These are phyloP conservation scores for Stenchaetothrips biformis DNA, from an alignment of 2,888 invertebrate species.

Conservation along the genomic window DNA sequence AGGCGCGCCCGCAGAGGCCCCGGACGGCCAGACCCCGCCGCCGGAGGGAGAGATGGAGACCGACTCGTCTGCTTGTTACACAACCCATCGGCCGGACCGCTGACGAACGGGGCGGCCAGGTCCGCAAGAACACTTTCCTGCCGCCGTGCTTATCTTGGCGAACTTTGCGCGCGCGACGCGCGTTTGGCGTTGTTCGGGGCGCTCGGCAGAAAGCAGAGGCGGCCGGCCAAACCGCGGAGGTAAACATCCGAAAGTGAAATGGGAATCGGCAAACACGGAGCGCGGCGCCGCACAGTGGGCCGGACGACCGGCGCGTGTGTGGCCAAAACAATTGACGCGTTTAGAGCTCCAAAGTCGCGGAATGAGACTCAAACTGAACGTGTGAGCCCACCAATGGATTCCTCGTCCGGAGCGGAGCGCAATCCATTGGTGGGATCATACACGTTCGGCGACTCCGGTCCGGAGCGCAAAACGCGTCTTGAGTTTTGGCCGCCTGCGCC, in stretches of 20 bases:
- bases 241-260: slow-evolving; percentile 11
- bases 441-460: no score
- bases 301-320: neutral
- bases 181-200: neutral
- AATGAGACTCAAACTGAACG: no score
- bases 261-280: neutral
- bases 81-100: neutral
- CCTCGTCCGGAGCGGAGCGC: no score
- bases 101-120: neutral
- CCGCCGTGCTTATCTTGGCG: neutral
- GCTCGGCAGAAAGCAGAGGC: neutral
- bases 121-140: neutral
- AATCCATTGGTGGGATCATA: no score
- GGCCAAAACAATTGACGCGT: no score
- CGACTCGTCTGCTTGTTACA: neutral
- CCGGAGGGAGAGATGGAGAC: slow-evolving; percentile 6
- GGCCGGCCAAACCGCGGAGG: neutral
- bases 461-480: no score
- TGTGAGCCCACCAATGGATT: no score
- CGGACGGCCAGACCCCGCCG: neutral
- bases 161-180: slow-evolving; percentile 2
- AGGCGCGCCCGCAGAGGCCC: neutral
- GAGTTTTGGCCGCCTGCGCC: no score
- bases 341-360: no score
- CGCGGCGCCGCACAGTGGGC: neutral